Conservation (phyloP, 1,140 invertebrate species). For the Hypothenemus hampei region DNA sequence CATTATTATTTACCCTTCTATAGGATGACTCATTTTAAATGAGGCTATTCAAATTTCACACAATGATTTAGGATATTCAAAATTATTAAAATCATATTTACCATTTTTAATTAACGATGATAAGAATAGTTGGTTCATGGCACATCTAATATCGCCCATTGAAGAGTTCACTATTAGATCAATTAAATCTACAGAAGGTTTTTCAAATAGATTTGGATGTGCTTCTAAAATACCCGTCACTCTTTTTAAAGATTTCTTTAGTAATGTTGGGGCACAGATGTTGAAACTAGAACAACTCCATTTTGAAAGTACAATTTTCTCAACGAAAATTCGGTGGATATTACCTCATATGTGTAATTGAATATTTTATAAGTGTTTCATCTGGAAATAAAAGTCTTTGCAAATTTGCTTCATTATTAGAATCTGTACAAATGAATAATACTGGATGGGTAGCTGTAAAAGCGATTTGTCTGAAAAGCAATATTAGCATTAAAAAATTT, state of each 20-base stretch:
- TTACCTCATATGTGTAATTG: slow-evolving; percentile 59
- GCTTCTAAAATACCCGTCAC: slow-evolving; percentile 52
- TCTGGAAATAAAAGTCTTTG: slow-evolving; percentile 59
- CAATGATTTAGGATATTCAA: too few relatives aligned
- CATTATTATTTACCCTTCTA: too few relatives aligned
- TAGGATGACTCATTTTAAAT: too few relatives aligned
- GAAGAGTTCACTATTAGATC: slow-evolving; percentile 63
- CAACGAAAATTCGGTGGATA: too few relatives aligned
- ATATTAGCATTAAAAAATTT: too few relatives aligned
- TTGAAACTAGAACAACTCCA: slow-evolving; percentile 54
- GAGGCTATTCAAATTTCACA: too few relatives aligned
- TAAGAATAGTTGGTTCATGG: slow-evolving; percentile 67
- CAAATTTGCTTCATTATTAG: slow-evolving; percentile 54
- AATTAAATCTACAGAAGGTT: slow-evolving; percentile 52
- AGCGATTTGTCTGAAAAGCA: slow-evolving; percentile 55
- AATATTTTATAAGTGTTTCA: slow-evolving; percentile 53
- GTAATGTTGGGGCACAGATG: slow-evolving; percentile 55
- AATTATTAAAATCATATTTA: too few relatives aligned
- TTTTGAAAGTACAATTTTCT: too few relatives aligned
- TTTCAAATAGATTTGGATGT: slow-evolving; percentile 50
- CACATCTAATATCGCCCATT: slow-evolving; percentile 65
- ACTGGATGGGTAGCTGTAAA: slow-evolving; percentile 60
- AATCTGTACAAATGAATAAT: slow-evolving; percentile 66
- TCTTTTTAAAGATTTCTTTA: slow-evolving; percentile 62
- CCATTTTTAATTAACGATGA: too few relatives aligned